Conservation (phyloP, 2,797 vertebrate genomes). For the Gallirallus australis region DNA sequence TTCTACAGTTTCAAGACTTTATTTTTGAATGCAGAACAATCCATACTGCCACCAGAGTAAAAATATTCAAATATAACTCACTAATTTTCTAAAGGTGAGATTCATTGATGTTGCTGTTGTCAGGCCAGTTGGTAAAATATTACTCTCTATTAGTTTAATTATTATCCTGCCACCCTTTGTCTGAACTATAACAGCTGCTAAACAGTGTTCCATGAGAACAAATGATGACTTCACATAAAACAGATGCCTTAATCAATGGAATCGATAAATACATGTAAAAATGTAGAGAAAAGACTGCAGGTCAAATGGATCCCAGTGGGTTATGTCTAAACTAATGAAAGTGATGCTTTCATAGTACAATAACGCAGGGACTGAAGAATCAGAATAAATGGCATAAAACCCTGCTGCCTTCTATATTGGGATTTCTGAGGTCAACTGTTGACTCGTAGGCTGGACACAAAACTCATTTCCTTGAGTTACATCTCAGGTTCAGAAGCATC, state of each 20-base stretch:
- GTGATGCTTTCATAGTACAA: neutral
- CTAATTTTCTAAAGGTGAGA: slow-evolving; percentile 61
- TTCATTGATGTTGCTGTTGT: slow-evolving; percentile 58
- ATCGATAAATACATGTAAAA: slow-evolving; percentile 66
- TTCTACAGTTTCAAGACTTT: neutral
- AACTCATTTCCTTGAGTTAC: neutral
- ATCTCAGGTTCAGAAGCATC: neutral
- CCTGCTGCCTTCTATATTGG: neutral
- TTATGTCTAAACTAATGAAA: slow-evolving; percentile 58
- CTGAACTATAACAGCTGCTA: slow-evolving; percentile 67
- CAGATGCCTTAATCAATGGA: slow-evolving; percentile 73
- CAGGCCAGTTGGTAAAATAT: slow-evolving; percentile 68
- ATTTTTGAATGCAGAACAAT: slow-evolving; percentile 10
- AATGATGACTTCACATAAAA: slow-evolving; percentile 62
- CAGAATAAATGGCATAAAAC: neutral
- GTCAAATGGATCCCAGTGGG: slow-evolving; percentile 39
- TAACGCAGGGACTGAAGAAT: neutral
- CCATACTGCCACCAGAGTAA: slow-evolving; percentile 38
- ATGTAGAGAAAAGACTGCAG: slow-evolving; percentile 44
- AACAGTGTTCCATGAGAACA: slow-evolving; percentile 60
- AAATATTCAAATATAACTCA: slow-evolving; percentile 55
- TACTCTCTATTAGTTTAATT: slow-evolving; percentile 71
- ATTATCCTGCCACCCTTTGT: slow-evolving; percentile 62
- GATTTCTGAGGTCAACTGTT: neutral
- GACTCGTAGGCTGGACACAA: slow-evolving; percentile 10